These are phyloP conservation scores for Sarcophaga variegata DNA, from an alignment of 2,888 invertebrate species.

Conservation along the genomic window DNA sequence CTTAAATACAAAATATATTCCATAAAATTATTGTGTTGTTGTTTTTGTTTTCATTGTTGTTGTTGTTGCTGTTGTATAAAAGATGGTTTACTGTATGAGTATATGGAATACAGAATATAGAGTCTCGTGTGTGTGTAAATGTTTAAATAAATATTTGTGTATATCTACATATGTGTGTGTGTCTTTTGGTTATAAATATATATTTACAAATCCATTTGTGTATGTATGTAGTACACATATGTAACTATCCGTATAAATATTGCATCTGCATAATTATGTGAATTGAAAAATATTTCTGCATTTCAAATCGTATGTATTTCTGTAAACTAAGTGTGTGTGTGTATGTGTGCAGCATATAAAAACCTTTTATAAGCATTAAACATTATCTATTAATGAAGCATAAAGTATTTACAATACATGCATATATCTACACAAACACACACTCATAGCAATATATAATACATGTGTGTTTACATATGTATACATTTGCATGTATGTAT, in stretches of 20 bases:
- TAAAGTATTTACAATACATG: background rate
- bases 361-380: constrained; percentile 55
- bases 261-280: constrained; percentile 25
- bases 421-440: background rate
- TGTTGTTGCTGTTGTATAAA: background rate
- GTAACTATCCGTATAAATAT: too few species aligned
- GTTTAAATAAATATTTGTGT: constrained; percentile 5
- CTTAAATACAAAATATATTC: constrained; percentile 72
- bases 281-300: constrained; percentile 6
- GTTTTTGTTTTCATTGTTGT: too few species aligned
- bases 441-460: background rate
- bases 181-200: background rate
- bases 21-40: constrained; percentile 63
- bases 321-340: background rate
- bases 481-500: background rate
- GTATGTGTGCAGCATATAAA: constrained; percentile 13
- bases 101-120: too few species aligned
- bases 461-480: background rate
- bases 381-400: constrained; percentile 50
- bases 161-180: background rate
- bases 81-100: background rate
- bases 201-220: background rate
- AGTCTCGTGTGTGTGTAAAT: background rate
- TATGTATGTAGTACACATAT: background rate
- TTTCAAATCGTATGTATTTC: constrained; percentile 12